Base-by-base conservation (phyloP, 2,113 vertebrate genomes). In the Pygathrix nemaeus region DNA sequence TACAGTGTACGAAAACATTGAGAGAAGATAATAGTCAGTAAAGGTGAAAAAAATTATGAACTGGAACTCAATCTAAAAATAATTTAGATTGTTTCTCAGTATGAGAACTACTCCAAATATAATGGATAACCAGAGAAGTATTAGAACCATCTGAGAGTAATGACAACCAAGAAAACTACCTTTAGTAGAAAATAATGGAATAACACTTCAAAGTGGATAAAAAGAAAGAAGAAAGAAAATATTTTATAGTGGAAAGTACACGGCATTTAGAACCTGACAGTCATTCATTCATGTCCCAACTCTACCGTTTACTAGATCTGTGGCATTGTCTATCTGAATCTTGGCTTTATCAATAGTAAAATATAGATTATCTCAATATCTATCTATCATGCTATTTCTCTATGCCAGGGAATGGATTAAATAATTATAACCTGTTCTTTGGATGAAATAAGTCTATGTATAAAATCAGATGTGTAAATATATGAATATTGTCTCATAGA, bases 61-160 rank as follows among this genome's bases (percentile, higher is more conserved):
- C 4, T 92, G 40, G 79, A 95, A 87, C 5, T 61, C 30, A 80
- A 38, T 85, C 30, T 96, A n/a, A 35, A 86, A 90, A 83, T 4
- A 48, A 80, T 64, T 64, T 55, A 81, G 57, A 92, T 85, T 90
- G 55, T 61, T 95, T 91, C 21, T 94, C 59, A 83, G 32, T 85
- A 32, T 84, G 48, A 45, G 48, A 95, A 90, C 7, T 55, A 20
- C 76, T 93, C 59, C 52, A 84, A 52, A 84, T 90, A 76, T 64
- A 90, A 55, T 59, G 38, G 81, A 76, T 87, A 96, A 94, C 27
- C 68, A 75, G 16, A 86, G 50, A 43, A n/a, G 18, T 48, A 73
- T 68, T 87, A 72, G 50, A 93, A 70, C 21, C 23, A 80, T 35
- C 66, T 55, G 48, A 84, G 12, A 95, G 10, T 82, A 80, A 17